Base-by-base conservation (phyloP, 2,113 vertebrate genomes). In the Fukomys damarensis region DNA sequence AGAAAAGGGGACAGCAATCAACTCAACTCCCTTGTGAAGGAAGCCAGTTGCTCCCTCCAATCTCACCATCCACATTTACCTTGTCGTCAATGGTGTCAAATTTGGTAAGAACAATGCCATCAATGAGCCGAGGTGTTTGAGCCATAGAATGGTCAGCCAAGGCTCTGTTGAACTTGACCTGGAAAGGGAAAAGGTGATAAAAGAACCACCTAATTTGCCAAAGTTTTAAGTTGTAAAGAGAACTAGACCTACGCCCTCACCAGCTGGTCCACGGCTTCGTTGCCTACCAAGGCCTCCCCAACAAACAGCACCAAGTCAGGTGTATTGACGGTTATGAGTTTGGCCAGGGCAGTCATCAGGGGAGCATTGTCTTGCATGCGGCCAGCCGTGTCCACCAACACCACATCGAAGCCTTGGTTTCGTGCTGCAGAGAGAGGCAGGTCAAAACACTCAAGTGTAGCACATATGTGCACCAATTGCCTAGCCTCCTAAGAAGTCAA, bases 41-140 rank as follows among this genome's bases (percentile, higher is more conserved):
- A 43, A 22, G 16, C 58, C 43, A 70, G 56, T 11, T 6, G 72
- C 35, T 58, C 35, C 49, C 24, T 65, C 79, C 49, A 30, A 49
- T 70, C 59, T 41, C 66, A 65, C 35, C 14, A 16, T 43, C 63
- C 61, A 16, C 24, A 54, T 93, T 97, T 98, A 99, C 99, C 99
- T 99, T 99, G 98, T 99, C 99, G n/a, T 99, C 99, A 0, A 99
- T 99, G 83, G 99, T 99, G 89, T 99, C 99, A 1, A 99, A 99
- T 98, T 99, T 99, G 77, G 99, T 99, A 98, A 99, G 99, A 91
- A 99, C 99, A 0, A 99, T 99, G 83, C 99, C 99, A 7, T 99
- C 99, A 0, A 99, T 99, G 94, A 99, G 99, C 79, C 99, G 99
- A 0, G 99, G 99, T 8, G 99, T 99, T 76, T 99, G 99, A 52